phyloP scores from a whole-genome alignment of 2,888 invertebrate genomes.

The Pseudococcus jackbeardsleyi region DNA sequence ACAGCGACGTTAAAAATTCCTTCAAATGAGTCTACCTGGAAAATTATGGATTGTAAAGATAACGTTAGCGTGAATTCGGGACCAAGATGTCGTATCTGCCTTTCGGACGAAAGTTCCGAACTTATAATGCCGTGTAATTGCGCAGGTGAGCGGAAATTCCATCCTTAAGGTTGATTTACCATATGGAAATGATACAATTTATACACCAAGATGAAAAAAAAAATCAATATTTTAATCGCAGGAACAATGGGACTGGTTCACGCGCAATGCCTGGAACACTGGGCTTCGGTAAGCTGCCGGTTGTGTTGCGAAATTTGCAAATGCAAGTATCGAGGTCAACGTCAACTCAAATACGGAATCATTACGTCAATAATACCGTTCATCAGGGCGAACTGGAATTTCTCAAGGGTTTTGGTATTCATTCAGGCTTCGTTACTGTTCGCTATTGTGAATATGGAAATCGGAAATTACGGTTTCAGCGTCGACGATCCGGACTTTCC shows the following conservation, averaged over 20 bases:
- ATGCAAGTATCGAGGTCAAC: slow-evolving; percentile 57
- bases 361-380: slow-evolving; percentile 55
- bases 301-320: slow-evolving; percentile 59
- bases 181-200: no score
- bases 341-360: slow-evolving; percentile 47
- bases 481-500: slow-evolving; percentile 60
- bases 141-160: slow-evolving; percentile 18
- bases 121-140: slow-evolving; percentile 58
- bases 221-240: neutral
- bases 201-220: no score
- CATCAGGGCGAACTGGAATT: slow-evolving; percentile 57
- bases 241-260: slow-evolving; percentile 60
- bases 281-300: slow-evolving; percentile 59
- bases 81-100: slow-evolving; percentile 60
- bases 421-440: slow-evolving; percentile 56
- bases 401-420: slow-evolving; percentile 47
- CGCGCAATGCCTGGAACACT: slow-evolving; percentile 54
- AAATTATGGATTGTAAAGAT: slow-evolving; percentile 48
- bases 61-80: slow-evolving; percentile 50
- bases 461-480: slow-evolving; percentile 55
- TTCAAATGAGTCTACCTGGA: neutral
- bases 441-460: slow-evolving; percentile 59
- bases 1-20: slow-evolving; percentile 1
- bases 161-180: no score
- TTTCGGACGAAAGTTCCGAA: slow-evolving; percentile 47